Percentiles rank a stretch among this genome's conserved stretches.
Evolutionary conservation across 2,113 vertebrate genomes (phyloP).

Genomic region (Aramus guarauna): DNA sequence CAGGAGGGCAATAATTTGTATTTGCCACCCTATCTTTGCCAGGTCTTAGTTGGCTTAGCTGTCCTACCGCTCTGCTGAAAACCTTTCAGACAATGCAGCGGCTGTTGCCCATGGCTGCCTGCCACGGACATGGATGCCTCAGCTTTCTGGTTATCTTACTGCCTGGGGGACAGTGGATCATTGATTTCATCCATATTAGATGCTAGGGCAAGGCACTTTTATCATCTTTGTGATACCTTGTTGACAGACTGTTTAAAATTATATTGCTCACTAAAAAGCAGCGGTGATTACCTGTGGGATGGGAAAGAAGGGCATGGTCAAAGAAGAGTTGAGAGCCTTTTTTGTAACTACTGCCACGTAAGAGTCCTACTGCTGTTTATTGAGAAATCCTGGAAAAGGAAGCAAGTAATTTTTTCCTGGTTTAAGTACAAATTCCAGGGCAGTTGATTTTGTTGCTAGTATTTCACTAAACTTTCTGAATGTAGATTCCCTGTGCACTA

Average conservation of each 20-base stretch:
- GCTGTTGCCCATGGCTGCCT: not conserved
- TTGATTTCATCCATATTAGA: slow-evolving; percentile 38
- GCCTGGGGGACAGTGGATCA: not conserved
- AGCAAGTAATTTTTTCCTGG: not conserved
- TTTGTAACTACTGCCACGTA: not conserved
- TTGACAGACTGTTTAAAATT: slow-evolving; percentile 43
- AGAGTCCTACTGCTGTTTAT: not conserved
- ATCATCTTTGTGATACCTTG: slow-evolving; percentile 1
- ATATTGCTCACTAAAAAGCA: slow-evolving; percentile 42
- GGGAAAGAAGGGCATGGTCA: not conserved
- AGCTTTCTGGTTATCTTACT: not conserved
- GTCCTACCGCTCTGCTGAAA: not conserved
- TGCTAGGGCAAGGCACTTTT: not conserved
- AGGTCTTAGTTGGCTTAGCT: not conserved
- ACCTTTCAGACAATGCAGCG: not conserved
- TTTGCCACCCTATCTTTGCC: not conserved
- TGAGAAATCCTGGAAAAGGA: not conserved
- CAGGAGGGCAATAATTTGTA: not conserved
- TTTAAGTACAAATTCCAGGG: not conserved
- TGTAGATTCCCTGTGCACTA: not conserved
- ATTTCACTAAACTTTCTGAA: not conserved
- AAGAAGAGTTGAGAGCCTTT: not conserved
- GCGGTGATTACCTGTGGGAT: slow-evolving; percentile 5
- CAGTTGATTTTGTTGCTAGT: not conserved
- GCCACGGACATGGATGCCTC: not conserved